phyloP scores from a whole-genome alignment of 2,888 invertebrate species.

The Cerceris ruficornis region DNA sequence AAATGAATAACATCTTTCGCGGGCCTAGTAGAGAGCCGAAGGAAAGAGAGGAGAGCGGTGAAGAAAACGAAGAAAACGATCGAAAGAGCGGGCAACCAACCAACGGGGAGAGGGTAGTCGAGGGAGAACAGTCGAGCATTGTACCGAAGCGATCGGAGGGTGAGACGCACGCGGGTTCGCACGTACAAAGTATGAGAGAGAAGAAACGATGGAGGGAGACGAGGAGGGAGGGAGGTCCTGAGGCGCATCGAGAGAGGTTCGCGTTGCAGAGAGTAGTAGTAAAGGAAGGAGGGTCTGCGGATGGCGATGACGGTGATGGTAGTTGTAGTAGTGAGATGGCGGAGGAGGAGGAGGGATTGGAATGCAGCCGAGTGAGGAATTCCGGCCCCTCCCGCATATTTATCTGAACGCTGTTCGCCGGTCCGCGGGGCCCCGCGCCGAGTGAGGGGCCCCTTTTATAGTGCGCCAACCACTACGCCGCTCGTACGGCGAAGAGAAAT shows the following conservation, averaged over 20 bases:
- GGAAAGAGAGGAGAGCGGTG: slow-evolving; percentile 30
- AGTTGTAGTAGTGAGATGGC: slow-evolving; percentile 64
- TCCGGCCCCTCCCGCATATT: slow-evolving; percentile 82
- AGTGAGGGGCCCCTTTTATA: slow-evolving; percentile 76
- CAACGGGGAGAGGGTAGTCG: slow-evolving; percentile 37
- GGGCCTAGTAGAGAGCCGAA: slow-evolving; percentile 20
- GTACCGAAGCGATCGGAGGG: slow-evolving; percentile 47
- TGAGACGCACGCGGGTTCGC: slow-evolving; percentile 27
- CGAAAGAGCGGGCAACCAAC: slow-evolving; percentile 27
- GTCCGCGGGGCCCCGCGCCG: slow-evolving; percentile 77
- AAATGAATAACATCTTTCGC: slow-evolving; percentile 53
- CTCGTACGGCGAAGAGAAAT: slow-evolving; percentile 38
- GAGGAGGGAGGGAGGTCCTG: slow-evolving; percentile 14
- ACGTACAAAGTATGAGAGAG: slow-evolving; percentile 26
- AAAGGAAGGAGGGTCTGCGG: slow-evolving; percentile 39
- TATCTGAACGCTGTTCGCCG: slow-evolving; percentile 77
- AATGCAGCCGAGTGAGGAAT: slow-evolving; percentile 82
- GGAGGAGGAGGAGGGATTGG: slow-evolving; percentile 77
- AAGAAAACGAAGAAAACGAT: slow-evolving; percentile 39
- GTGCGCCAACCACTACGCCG: slow-evolving; percentile 62
- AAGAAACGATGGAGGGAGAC: slow-evolving; percentile 11
- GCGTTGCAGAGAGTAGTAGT: slow-evolving; percentile 47
- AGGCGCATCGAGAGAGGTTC: slow-evolving; percentile 38
- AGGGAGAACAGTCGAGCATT: slow-evolving; percentile 55
- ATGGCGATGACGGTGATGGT: slow-evolving; percentile 49